Evolutionary conservation across 2,113 vertebrate species (phyloP), one percentile per base, ranked within the genome.

Genomic region (Spheniscus mendiculus): DNA sequence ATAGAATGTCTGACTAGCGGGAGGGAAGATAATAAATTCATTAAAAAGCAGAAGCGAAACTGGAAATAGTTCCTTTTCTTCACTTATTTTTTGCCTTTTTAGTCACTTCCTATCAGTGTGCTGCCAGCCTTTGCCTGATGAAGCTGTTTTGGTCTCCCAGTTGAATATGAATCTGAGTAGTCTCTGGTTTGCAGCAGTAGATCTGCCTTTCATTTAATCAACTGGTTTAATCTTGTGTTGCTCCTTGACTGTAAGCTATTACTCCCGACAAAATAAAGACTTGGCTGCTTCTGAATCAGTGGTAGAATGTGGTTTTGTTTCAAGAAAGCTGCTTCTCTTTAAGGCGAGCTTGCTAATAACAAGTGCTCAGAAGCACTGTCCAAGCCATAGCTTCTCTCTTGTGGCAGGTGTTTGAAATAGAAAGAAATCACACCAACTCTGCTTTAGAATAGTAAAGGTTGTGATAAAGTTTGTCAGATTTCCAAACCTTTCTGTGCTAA

Each of bases 41-140:
- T 70, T 89, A 74, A 89, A 83, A 89, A 92, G 63, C 32, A 52
- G 86, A 93, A 95, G 44, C 44, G 83, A 85, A 93, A 94, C 53
- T 91, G 67, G 73, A 29, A 73, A n/a, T 71, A 67, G 67, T 93
- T 95, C 56, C 55, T 86, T 93, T 90, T 90, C 71, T 86, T 92
- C 61, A 72, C 87, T 53, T 83, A 32, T 81, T 92, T 86, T 95
- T 88, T 86, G 40, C 30, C 11, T 53, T 63, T 89, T 93, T 76
- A 69, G 42, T 79, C 61, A 85, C 36, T 94, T 93, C 87, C 84
- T 85, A 21, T 87, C 49, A 61, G 2, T 21, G 49, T 76, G 52
- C 78, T 94, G 87, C 73, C 74, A 82, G 0, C 30, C 82, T 91
- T 80, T 85, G 66, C 56, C 61, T 85, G 44, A 45, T 72, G 56